Evolutionary conservation across 2,113 vertebrate genomes (phyloP).

Genomic region (Ictalurus furcatus): DNA sequence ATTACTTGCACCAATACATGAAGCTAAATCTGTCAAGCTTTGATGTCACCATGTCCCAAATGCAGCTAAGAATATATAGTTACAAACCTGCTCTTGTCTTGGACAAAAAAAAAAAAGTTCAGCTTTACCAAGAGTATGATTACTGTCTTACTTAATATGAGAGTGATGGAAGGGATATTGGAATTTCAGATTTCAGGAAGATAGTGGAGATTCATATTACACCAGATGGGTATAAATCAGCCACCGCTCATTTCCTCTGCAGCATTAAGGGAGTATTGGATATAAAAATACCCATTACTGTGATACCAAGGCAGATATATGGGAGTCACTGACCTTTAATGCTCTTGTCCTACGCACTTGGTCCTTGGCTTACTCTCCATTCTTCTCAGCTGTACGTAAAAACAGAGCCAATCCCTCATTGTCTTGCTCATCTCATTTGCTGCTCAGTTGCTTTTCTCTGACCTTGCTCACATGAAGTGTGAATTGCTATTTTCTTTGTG

Average conservation of each 20-base stretch:
- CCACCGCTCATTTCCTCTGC: slow-evolving; percentile 36
- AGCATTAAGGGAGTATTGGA: slow-evolving; percentile 32
- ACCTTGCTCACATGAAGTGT: slow-evolving; percentile 37
- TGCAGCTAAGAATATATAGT: not conserved
- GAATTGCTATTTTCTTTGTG: slow-evolving; percentile 39
- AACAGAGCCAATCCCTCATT: slow-evolving; percentile 23
- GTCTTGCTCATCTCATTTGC: slow-evolving; percentile 47
- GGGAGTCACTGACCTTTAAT: slow-evolving; percentile 51
- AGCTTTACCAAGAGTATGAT: not conserved
- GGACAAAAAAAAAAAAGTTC: slow-evolving; percentile 13
- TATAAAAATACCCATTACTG: slow-evolving; percentile 44
- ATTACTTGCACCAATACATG: not conserved
- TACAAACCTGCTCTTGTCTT: not conserved
- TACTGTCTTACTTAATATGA: not conserved
- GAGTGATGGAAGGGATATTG: slow-evolving; percentile 9
- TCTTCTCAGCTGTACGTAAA: slow-evolving; percentile 12
- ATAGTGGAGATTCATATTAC: slow-evolving; percentile 18
- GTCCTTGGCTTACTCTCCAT: slow-evolving; percentile 43
- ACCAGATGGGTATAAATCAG: slow-evolving; percentile 17
- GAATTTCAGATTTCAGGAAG: slow-evolving; percentile 19
- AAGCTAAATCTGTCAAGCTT: not conserved
- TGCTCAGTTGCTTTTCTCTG: slow-evolving; percentile 43
- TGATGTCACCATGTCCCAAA: not conserved
- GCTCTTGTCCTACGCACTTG: slow-evolving; percentile 34
- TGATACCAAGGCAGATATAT: slow-evolving; percentile 38